These are phyloP conservation scores for Brachionus asplanchnoidis DNA, from an alignment of 1,140 invertebrate genomes.

Conservation along the genomic window DNA sequence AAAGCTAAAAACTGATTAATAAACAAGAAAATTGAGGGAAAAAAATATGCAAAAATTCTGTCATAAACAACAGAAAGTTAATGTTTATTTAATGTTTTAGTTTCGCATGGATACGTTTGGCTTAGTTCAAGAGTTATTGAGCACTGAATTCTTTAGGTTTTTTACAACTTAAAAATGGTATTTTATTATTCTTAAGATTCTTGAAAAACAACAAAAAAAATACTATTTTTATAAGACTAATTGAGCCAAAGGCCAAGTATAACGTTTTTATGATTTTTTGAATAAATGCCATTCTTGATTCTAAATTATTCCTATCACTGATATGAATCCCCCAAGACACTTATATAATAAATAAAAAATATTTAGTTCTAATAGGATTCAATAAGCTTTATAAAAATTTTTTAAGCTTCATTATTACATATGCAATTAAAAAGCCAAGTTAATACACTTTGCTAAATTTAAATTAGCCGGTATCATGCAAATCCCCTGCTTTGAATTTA, in stretches of 20 bases:
- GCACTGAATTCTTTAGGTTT: neutral
- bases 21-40: neutral
- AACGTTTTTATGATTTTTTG: slow-evolving; percentile 34
- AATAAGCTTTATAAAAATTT: slow-evolving; percentile 28
- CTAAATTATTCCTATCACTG: slow-evolving; percentile 1
- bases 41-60: neutral
- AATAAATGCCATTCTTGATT: slow-evolving; percentile 28
- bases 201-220: neutral
- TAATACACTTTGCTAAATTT: slow-evolving; percentile 4
- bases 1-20: neutral
- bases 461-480: slow-evolving; percentile 14
- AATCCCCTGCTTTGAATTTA: neutral
- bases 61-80: neutral
- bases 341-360: slow-evolving; percentile 14
- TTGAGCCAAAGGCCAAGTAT: slow-evolving; percentile 27
- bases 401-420: slow-evolving; percentile 1
- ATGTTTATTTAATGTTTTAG: slow-evolving; percentile 36
- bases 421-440: neutral
- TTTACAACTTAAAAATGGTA: neutral
- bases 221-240: neutral
- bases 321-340: neutral
- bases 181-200: slow-evolving; percentile 15
- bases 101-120: slow-evolving; percentile 36
- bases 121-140: neutral
- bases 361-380: neutral